Evolutionary conservation across 2,113 vertebrate species (phyloP).

Genomic region (Triplophysa siluroides): DNA sequence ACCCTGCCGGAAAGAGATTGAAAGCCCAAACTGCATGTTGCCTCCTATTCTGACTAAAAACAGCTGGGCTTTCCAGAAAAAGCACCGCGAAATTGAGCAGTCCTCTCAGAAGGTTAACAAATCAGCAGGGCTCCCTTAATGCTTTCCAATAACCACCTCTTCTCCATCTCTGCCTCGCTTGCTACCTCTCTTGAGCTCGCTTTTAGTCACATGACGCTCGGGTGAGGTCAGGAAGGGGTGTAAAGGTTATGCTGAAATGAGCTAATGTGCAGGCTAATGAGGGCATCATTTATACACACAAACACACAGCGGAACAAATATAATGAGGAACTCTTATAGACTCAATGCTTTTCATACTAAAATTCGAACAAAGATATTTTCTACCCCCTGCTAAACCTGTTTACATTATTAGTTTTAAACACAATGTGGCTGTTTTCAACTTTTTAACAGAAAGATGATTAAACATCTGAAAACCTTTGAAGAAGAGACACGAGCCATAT

Average conservation of each 20-base stretch:
- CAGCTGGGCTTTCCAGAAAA: conserved; percentile 19
- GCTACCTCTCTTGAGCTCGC: background rate
- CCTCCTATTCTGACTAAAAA: conserved; percentile 1
- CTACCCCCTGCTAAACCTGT: too few relatives aligned
- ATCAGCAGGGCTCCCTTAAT: conserved; percentile 25
- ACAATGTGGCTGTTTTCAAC: too few relatives aligned
- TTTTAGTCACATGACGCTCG: background rate
- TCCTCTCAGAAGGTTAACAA: conserved; percentile 19
- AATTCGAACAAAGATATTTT: too few relatives aligned
- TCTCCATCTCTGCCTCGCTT: background rate
- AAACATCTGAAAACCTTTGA: too few relatives aligned
- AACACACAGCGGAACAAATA: background rate
- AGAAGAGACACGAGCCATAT: too few relatives aligned
- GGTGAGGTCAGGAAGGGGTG: background rate
- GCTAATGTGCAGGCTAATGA: background rate
- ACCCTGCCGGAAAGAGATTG: background rate
- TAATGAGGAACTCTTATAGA: too few relatives aligned
- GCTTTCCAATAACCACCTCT: conserved; percentile 3
- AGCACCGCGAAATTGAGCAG: conserved; percentile 2
- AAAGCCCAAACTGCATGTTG: background rate
- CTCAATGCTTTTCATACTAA: too few relatives aligned
- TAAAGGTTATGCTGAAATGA: background rate
- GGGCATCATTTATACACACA: background rate
- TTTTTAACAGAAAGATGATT: too few relatives aligned
- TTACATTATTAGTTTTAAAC: too few relatives aligned